A percentile compares a stretch with the other conserved stretches of the same genome.
These are phyloP conservation scores for Typhlichthys eigenmanni DNA, from an alignment of 2,797 vertebrate genomes.

Conservation along the genomic window DNA sequence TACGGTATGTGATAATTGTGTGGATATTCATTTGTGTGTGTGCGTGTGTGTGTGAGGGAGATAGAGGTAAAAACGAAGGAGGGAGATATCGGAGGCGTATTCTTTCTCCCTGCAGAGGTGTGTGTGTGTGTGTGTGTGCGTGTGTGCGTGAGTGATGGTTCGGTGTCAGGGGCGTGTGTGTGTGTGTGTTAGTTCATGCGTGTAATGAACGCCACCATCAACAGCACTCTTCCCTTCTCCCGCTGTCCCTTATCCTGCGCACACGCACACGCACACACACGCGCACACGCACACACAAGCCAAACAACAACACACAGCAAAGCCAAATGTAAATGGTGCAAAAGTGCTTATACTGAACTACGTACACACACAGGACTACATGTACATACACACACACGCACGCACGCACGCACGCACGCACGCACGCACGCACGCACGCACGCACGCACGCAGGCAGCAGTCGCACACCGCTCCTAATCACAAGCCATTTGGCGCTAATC, in stretches of 20 bases:
- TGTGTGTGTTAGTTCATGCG: too few species aligned
- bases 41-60: too few species aligned
- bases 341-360: neutral
- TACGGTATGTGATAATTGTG: too few species aligned
- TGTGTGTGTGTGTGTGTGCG: constrained; percentile 5
- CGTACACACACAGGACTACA: constrained; percentile 2
- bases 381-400: neutral
- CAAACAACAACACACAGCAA: neutral
- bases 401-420: too few species aligned
- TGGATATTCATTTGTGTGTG: too few species aligned
- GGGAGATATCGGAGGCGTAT: too few species aligned
- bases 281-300: neutral
- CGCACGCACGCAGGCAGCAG: neutral
- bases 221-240: neutral
- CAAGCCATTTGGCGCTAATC: too few species aligned
- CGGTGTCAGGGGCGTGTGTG: constrained; percentile 9
- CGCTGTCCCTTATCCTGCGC: neutral
- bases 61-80: too few species aligned
- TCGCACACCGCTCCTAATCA: too few species aligned
- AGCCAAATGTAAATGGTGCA: neutral
- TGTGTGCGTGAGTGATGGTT: constrained; percentile 19
- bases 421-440: too few species aligned
- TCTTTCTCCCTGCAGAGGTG: neutral
- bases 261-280: neutral
- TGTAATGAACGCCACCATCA: neutral